These are phyloP conservation scores for Hartigia nigra DNA, from an alignment of 2,888 invertebrate species.

Conservation along the genomic window DNA sequence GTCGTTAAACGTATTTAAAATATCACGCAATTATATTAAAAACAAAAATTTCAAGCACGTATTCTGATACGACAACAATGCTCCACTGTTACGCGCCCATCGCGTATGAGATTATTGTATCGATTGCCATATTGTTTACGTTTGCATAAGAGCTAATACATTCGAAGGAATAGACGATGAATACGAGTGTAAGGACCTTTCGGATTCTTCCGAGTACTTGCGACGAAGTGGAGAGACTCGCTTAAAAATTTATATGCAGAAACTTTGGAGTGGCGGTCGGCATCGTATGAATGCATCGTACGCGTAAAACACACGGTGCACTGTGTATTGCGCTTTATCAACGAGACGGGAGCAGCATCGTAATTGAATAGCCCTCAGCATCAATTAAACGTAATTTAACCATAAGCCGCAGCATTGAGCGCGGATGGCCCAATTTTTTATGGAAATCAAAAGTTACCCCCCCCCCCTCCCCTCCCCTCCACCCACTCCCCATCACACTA, in stretches of 20 bases:
- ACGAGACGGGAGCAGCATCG: not conserved
- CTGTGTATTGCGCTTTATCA: not conserved
- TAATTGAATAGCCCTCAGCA: constrained; percentile 34
- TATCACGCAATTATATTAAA: not conserved
- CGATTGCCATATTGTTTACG: not conserved
- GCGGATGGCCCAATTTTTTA: not conserved
- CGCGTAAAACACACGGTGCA: not conserved
- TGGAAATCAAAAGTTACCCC: not conserved
- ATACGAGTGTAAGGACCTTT: not conserved
- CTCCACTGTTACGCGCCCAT: not conserved
- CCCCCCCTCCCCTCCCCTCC: not conserved
- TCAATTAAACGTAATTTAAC: constrained; percentile 33
- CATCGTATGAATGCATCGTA: not conserved
- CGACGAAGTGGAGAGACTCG: not conserved
- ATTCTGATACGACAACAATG: not conserved
- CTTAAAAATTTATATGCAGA: not conserved
- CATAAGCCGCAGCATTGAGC: constrained; percentile 18
- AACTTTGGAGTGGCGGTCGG: not conserved
- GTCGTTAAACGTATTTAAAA: not conserved
- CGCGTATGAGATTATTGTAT: not conserved
- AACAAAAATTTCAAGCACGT: not conserved
- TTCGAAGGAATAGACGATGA: not conserved
- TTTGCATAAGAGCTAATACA: not conserved
- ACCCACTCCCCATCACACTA: not conserved
- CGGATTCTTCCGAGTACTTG: not conserved